phyloP scores from a whole-genome alignment of 30 jellyfish, hydroid and myxozoan genomes.

The Phacellophora camtschatica region DNA sequence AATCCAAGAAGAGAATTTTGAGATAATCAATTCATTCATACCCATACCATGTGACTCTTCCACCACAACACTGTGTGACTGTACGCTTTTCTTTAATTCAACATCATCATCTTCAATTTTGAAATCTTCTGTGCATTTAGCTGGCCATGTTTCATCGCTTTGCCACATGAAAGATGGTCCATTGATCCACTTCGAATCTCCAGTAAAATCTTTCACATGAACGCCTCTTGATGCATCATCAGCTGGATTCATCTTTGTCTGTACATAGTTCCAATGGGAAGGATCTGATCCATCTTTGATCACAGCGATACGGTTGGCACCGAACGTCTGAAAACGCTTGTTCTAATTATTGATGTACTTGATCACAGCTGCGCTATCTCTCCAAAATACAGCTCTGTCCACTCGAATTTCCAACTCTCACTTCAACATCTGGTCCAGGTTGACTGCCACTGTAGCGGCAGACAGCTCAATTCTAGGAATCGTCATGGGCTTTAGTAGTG shows the following conservation, averaged over 20 bases:
- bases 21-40: background rate
- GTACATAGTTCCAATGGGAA: constrained; percentile 18
- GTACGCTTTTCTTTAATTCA: background rate
- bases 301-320: constrained; percentile 41
- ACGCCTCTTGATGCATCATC: constrained; percentile 53
- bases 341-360: constrained; percentile 44
- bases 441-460: constrained; percentile 69
- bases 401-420: constrained; percentile 41
- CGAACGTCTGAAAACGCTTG: constrained; percentile 52
- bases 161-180: constrained; percentile 54
- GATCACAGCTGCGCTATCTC: constrained; percentile 54
- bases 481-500: constrained; percentile 58
- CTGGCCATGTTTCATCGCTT: constrained; percentile 33
- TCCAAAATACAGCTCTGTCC: constrained; percentile 37
- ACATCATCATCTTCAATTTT: background rate
- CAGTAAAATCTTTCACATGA: constrained; percentile 5
- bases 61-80: background rate
- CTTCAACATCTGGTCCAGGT: constrained; percentile 24
- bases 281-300: constrained; percentile 37
- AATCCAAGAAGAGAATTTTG: background rate
- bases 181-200: constrained; percentile 32
- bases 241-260: constrained; percentile 45
- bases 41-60: background rate
- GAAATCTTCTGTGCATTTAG: background rate
- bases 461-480: constrained; percentile 61